Evolutionary conservation across 2,888 invertebrate species (phyloP).

Genomic region (Masnerella sp.): DNA sequence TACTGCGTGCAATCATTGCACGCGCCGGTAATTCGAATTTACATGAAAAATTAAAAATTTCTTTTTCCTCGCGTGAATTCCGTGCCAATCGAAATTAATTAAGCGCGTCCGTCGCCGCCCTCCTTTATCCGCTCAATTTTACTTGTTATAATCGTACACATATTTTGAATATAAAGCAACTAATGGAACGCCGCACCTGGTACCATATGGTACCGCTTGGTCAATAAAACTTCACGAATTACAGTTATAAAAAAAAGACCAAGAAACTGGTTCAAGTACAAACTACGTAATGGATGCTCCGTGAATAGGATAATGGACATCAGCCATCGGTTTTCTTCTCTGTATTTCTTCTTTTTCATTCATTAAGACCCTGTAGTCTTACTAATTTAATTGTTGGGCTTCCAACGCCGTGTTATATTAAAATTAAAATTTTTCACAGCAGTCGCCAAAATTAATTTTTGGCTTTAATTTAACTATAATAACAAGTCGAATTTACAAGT

Average conservation of each 20-base stretch:
- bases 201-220: slow-evolving; percentile 51
- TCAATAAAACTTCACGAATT: slow-evolving; percentile 45
- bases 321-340: background rate
- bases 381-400: slow-evolving; percentile 1
- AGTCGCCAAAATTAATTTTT: too few species aligned
- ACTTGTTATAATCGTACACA: slow-evolving; percentile 33
- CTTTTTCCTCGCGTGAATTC: slow-evolving; percentile 1
- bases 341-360: background rate
- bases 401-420: too few species aligned
- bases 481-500: too few species aligned
- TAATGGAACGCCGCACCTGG: slow-evolving; percentile 47
- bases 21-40: slow-evolving; percentile 14
- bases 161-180: slow-evolving; percentile 44
- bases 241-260: slow-evolving; percentile 29
- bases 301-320: slow-evolving; percentile 24
- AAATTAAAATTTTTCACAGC: too few species aligned
- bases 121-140: slow-evolving; percentile 3
- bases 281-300: slow-evolving; percentile 14
- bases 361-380: slow-evolving; percentile 2
- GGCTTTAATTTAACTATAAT: too few species aligned
- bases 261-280: slow-evolving; percentile 53
- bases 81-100: slow-evolving; percentile 20
- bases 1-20: too few species aligned
- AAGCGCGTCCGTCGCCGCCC: background rate
- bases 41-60: slow-evolving; percentile 36